Evolutionary conservation across 2,797 vertebrate genomes (phyloP).

Genomic region (Sus cebifrons): DNA sequence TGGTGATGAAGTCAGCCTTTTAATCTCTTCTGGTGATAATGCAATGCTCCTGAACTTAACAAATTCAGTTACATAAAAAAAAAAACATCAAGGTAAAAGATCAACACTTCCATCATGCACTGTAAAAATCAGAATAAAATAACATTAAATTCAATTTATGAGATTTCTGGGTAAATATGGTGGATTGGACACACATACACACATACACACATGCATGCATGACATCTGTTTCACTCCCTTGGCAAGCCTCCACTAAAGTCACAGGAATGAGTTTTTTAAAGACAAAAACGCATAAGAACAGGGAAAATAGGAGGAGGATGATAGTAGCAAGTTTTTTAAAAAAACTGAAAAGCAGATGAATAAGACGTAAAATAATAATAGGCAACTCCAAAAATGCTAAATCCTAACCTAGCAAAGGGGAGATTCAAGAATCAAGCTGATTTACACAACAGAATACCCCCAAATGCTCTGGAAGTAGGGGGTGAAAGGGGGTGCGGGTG

Average conservation of each 20-base stretch:
- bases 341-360: neutral
- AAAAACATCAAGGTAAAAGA: slow-evolving; percentile 21
- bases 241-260: neutral
- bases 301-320: neutral
- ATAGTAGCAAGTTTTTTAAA: neutral
- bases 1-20: slow-evolving; percentile 74
- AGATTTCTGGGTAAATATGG: neutral
- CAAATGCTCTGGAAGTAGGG: neutral
- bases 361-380: neutral
- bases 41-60: slow-evolving; percentile 75
- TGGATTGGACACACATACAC: neutral
- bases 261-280: neutral
- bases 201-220: neutral
- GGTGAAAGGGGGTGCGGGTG: no score
- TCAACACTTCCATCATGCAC: neutral
- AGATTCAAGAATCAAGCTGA: neutral
- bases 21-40: slow-evolving; percentile 78
- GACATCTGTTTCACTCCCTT: neutral
- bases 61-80: slow-evolving; percentile 78
- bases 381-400: neutral
- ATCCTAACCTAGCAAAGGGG: neutral
- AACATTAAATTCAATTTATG: slow-evolving; percentile 4
- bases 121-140: slow-evolving; percentile 45
- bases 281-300: neutral
- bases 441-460: neutral